Evolutionary conservation across 2,888 invertebrate genomes (phyloP).

Genomic region (Cryptocephalus moraei): DNA sequence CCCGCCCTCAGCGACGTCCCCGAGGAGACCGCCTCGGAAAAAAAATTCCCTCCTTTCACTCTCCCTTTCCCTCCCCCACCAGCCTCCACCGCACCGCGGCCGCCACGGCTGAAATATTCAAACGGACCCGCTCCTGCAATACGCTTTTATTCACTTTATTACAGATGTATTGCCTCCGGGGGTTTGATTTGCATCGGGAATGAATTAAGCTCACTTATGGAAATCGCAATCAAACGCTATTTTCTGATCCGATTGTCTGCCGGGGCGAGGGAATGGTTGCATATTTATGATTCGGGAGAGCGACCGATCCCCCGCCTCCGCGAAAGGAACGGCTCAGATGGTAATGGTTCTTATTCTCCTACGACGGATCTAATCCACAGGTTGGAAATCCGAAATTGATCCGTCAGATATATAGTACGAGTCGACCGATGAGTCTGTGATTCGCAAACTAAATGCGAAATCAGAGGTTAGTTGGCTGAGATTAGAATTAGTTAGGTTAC

Average conservation of each 20-base stretch:
- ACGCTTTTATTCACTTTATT: slow-evolving; percentile 19
- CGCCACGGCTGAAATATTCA: slow-evolving; percentile 4
- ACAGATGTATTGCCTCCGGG: slow-evolving; percentile 16
- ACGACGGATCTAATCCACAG: too few species aligned
- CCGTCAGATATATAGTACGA: too few species aligned
- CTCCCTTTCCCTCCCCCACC: background rate
- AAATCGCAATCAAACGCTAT: slow-evolving; percentile 26
- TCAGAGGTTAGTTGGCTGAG: too few species aligned
- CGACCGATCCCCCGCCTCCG: background rate
- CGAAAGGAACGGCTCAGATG: too few species aligned
- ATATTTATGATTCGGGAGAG: slow-evolving; percentile 22
- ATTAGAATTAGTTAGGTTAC: too few species aligned
- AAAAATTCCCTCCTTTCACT: too few species aligned
- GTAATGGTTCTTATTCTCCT: too few species aligned
- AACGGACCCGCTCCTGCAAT: slow-evolving; percentile 10
- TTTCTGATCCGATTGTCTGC: slow-evolving; percentile 22
- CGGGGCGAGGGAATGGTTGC: slow-evolving; percentile 14
- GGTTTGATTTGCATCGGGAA: slow-evolving; percentile 24
- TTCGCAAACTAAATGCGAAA: too few species aligned
- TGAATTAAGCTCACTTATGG: slow-evolving; percentile 28
- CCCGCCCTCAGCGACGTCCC: too few species aligned
- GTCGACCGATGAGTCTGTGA: too few species aligned
- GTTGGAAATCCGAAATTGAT: too few species aligned
- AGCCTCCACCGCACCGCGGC: background rate
- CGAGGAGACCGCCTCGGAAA: too few species aligned